phyloP scores from a whole-genome alignment of 1,140 invertebrate genomes.

The Sycophaga agraensis region DNA sequence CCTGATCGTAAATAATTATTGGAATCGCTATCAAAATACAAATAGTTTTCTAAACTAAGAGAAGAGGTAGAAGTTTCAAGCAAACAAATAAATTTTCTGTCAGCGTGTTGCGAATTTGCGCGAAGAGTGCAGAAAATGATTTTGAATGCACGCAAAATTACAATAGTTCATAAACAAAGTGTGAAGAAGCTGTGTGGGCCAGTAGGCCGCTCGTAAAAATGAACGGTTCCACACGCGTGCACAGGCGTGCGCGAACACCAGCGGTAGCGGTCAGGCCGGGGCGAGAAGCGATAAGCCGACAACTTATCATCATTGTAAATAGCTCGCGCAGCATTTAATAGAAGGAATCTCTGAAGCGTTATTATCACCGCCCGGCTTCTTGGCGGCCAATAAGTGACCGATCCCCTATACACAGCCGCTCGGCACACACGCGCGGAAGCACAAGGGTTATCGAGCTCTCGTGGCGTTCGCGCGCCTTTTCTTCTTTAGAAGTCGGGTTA shows the following conservation, averaged over 20 bases:
- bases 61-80: no score
- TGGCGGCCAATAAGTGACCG: no score
- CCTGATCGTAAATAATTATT: no score
- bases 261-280: background rate
- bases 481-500: conserved; percentile 9
- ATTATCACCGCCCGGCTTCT: no score
- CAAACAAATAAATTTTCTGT: no score
- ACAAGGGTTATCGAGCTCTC: conserved; percentile 24
- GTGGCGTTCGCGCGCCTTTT: background rate
- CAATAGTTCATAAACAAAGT: conserved; percentile 17
- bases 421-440: background rate
- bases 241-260: background rate
- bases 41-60: no score
- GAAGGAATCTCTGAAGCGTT: conserved; percentile 3
- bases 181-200: background rate
- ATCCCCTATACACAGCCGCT: no score
- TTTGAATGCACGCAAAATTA: conserved; percentile 13
- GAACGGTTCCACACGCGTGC: background rate
- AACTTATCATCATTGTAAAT: conserved; percentile 2
- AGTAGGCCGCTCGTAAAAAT: conserved; percentile 2
- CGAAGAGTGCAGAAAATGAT: no score
- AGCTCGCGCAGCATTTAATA: conserved; percentile 4
- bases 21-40: no score
- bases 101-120: no score
- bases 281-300: no score